Evolutionary conservation across 2,888 invertebrate genomes (phyloP).

Genomic region (Theristus sp.): DNA sequence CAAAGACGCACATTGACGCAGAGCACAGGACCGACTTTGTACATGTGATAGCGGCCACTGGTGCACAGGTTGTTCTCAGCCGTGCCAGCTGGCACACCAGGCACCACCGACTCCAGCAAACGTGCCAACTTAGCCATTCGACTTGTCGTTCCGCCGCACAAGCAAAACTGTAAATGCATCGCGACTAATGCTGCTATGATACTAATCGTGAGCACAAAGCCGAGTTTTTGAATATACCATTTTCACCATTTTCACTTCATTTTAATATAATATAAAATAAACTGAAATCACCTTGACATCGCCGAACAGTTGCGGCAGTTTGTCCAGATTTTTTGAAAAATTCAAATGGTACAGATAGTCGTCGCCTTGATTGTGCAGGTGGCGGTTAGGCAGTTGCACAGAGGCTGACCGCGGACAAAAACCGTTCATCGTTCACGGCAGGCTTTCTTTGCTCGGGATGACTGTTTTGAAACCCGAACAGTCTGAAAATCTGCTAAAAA

Average conservation of each 20-base stretch:
- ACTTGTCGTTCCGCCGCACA: constrained; percentile 33
- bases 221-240: neutral
- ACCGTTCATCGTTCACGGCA: too few species aligned
- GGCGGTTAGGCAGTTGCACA: too few species aligned
- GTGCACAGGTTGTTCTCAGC: constrained; percentile 28
- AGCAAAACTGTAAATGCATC: constrained; percentile 35
- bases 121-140: constrained; percentile 34
- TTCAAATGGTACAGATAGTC: neutral
- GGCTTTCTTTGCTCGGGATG: too few species aligned
- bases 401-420: too few species aligned
- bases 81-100: constrained; percentile 13
- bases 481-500: too few species aligned
- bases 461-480: too few species aligned
- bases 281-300: neutral
- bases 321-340: neutral
- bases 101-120: constrained; percentile 26
- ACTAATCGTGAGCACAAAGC: neutral
- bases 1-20: constrained; percentile 31
- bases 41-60: constrained; percentile 33
- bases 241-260: neutral
- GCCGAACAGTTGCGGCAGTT: neutral
- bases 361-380: too few species aligned
- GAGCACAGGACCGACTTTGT: constrained; percentile 34
- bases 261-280: neutral
- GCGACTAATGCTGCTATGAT: too few species aligned